These are phyloP conservation scores for Myoxocephalus aenaeus DNA, from an alignment of 2,797 vertebrate genomes.

Conservation along the genomic window DNA sequence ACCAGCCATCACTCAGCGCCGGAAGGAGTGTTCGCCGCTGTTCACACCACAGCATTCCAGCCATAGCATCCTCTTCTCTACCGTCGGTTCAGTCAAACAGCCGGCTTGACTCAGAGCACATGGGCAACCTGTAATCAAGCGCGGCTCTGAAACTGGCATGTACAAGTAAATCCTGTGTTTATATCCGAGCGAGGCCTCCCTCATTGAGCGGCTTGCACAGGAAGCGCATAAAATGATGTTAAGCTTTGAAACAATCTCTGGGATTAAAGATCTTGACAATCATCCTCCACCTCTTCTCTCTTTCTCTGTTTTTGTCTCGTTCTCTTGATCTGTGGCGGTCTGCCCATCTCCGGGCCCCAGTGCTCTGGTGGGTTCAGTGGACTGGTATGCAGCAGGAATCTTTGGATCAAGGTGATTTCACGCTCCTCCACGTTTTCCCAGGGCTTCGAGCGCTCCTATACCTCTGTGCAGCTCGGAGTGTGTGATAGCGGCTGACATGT, in stretches of 20 bases:
- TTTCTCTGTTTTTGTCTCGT: constrained; percentile 60
- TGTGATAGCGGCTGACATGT: constrained; percentile 82
- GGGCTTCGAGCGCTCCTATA: constrained; percentile 76
- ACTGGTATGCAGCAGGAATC: constrained; percentile 86
- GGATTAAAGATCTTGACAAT: constrained; percentile 72
- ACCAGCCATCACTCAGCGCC: constrained; percentile 65
- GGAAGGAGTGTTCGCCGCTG: constrained; percentile 72
- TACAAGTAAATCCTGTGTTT: constrained; percentile 76
- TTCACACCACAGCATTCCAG: constrained; percentile 82
- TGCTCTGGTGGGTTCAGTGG: constrained; percentile 80
- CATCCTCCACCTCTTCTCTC: constrained; percentile 56
- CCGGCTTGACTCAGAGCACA: constrained; percentile 70
- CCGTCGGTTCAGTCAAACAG: constrained; percentile 81
- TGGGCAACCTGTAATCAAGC: constrained; percentile 80
- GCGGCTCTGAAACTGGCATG: constrained; percentile 61
- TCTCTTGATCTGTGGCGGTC: constrained; percentile 73
- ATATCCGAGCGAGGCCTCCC: constrained; percentile 69
- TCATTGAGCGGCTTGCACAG: constrained; percentile 64
- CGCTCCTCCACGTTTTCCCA: constrained; percentile 87
- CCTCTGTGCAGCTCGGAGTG: constrained; percentile 78
- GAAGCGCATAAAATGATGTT: constrained; percentile 70
- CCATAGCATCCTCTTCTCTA: constrained; percentile 79
- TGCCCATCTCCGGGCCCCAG: constrained; percentile 78
- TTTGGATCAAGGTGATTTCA: constrained; percentile 88
- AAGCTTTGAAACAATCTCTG: constrained; percentile 67